Base-by-base conservation (phyloP, 2,797 vertebrate genomes). In the Artibeus jamaicensis region DNA sequence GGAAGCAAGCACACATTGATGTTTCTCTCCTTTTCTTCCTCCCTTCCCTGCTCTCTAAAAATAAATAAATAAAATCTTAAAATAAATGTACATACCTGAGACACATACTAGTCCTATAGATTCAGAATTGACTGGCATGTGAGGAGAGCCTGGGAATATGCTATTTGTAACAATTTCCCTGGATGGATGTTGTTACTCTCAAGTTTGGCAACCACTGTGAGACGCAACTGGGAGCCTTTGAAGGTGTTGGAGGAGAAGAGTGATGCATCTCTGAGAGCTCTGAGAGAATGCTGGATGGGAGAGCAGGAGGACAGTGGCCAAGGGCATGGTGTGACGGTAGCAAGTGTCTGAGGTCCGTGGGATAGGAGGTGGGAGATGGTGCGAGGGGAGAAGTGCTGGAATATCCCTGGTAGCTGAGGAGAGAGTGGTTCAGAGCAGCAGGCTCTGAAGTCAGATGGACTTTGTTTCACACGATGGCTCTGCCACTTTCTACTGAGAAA, bases 301-400 rank as follows among this genome's bases (percentile, higher is more conserved):
- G 19, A 37, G 19, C 32, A 11, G 32, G 22, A 11, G 42, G 39
- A 22, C 46, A 26, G 26, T 48, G 70, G 83, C 53, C 68, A 22
- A 2, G 39, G 29, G 53, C 5, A 37, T 26, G 1, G 22, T n/a
- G 3, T n/a, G 71, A 90, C 12, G n/a, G 53, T 0, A 21, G 73
- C 26, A 76, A 29, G 8, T 21, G 18, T 4, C 3, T n/a, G 34
- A 24, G 32, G 18, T 8, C n/a, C 0, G 5, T 2, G 78, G 44
- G n/a, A 10, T 0, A 65, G 24, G 39, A 70, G 67, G 4, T 26
- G n/a, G 34, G 14, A 34, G n/a, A 12, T 0, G 42, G 22, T 0
- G 11, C 16, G 24, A 19, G 0, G 42, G 73, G 32, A 37, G 37
- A 34, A n/a, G 34, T 0, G 74, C 0, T 0, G 19, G 48, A 22